phyloP scores from a whole-genome alignment of 2,113 vertebrate genomes.

The Archocentrus centrarchus region DNA sequence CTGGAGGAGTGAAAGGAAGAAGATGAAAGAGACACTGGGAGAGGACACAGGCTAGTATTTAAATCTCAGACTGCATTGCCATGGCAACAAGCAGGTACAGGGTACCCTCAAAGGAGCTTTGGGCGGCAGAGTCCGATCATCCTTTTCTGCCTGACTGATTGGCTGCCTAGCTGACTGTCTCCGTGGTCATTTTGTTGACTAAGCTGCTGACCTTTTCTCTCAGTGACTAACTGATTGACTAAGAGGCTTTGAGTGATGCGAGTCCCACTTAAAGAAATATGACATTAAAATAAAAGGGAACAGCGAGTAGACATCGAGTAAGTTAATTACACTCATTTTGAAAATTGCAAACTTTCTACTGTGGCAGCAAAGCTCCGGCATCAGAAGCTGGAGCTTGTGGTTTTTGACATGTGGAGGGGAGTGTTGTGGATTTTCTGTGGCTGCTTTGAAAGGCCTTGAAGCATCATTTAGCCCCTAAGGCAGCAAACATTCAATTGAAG shows the following conservation, averaged over 20 bases:
- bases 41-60: slow-evolving; percentile 65
- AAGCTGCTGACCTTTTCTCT: slow-evolving; percentile 65
- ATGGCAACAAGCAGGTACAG: slow-evolving; percentile 77
- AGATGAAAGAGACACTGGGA: slow-evolving; percentile 52
- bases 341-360: neutral
- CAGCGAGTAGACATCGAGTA: neutral
- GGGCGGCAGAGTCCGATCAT: slow-evolving; percentile 42
- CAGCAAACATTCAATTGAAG: slow-evolving; percentile 66
- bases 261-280: slow-evolving; percentile 42
- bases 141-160: slow-evolving; percentile 53
- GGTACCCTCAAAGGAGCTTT: slow-evolving; percentile 57
- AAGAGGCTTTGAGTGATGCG: slow-evolving; percentile 59
- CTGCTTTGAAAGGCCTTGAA: slow-evolving; percentile 60
- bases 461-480: slow-evolving; percentile 61
- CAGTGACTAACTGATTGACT: slow-evolving; percentile 67
- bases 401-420: slow-evolving; percentile 56
- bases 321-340: slow-evolving; percentile 20
- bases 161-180: slow-evolving; percentile 48
- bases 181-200: slow-evolving; percentile 58
- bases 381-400: slow-evolving; percentile 11
- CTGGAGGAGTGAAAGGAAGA: slow-evolving; percentile 56
- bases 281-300: slow-evolving; percentile 41
- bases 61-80: slow-evolving; percentile 67
- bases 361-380: neutral
- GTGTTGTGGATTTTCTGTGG: slow-evolving; percentile 41